Evolutionary conservation across 2,113 vertebrate genomes (phyloP).

Genomic region (Phaetusa simplex): DNA sequence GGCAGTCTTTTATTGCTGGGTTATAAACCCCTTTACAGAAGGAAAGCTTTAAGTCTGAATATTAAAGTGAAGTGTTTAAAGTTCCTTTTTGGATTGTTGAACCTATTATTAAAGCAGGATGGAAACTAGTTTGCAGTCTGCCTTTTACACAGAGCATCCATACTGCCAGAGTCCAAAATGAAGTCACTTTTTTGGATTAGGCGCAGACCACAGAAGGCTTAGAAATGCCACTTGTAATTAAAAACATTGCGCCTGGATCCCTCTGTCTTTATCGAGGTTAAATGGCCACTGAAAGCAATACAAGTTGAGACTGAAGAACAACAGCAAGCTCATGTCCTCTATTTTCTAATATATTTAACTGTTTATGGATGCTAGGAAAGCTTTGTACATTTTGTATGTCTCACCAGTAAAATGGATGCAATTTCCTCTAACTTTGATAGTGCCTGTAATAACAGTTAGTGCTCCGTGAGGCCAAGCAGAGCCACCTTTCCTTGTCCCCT

Average conservation of each 20-base stretch:
- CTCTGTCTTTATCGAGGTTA: constrained; percentile 30
- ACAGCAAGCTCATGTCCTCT: not conserved
- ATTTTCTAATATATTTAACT: not conserved
- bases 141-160: not conserved
- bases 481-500: not conserved
- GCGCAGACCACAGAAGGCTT: not conserved
- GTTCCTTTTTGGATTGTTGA: constrained; percentile 53
- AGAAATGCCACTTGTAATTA: constrained; percentile 54
- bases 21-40: constrained; percentile 65
- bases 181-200: constrained; percentile 53
- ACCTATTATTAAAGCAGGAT: constrained; percentile 37
- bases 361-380: constrained; percentile 31
- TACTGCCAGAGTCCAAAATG: constrained; percentile 20
- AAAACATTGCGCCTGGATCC: constrained; percentile 36
- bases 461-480: constrained; percentile 15
- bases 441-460: not conserved
- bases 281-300: constrained; percentile 47
- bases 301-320: constrained; percentile 11
- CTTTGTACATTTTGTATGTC: not conserved
- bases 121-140: constrained; percentile 50
- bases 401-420: constrained; percentile 44
- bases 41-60: constrained; percentile 62
- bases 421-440: constrained; percentile 48
- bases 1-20: constrained; percentile 54
- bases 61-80: constrained; percentile 63